Conservation (phyloP, 2,113 vertebrate genomes). For the Sinocyclocheilus rhinocerous region DNA sequence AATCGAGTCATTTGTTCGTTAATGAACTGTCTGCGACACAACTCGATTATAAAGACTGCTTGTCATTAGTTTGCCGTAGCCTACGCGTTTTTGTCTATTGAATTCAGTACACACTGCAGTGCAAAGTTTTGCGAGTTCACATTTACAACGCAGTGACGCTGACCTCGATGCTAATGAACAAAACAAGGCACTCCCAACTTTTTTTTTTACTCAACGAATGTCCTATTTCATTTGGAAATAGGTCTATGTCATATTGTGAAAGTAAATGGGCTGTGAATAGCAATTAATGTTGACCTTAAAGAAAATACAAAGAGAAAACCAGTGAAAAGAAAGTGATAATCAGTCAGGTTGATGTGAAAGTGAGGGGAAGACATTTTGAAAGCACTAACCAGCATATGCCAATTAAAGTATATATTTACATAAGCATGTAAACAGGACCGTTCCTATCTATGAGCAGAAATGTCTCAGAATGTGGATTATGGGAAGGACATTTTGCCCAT, state of each 20-base stretch:
- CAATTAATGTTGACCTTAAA: slow-evolving; percentile 45
- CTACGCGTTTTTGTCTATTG: background rate
- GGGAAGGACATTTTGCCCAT: slow-evolving; percentile 43
- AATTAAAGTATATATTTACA: slow-evolving; percentile 42
- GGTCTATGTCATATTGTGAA: background rate
- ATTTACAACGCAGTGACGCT: background rate
- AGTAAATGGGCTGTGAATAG: slow-evolving; percentile 8
- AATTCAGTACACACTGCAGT: background rate
- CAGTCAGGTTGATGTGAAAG: slow-evolving; percentile 31
- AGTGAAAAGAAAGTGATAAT: background rate
- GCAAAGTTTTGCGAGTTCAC: background rate
- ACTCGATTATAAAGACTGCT: too few species aligned
- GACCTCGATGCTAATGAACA: background rate
- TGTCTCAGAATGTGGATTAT: slow-evolving; percentile 61
- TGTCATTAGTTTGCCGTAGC: background rate
- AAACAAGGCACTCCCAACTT: background rate
- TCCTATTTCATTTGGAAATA: background rate
- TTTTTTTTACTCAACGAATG: background rate
- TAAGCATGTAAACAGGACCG: slow-evolving; percentile 47
- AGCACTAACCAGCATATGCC: background rate
- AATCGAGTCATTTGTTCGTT: too few species aligned
- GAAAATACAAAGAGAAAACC: slow-evolving; percentile 45
- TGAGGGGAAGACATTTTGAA: slow-evolving; percentile 41
- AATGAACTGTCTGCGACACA: too few species aligned
- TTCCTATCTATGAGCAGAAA: slow-evolving; percentile 45